Percentiles rank a stretch among this genome's conserved stretches.
Conservation (phyloP, 1,140 invertebrate genomes). For the Portunus trituberculatus region DNA sequence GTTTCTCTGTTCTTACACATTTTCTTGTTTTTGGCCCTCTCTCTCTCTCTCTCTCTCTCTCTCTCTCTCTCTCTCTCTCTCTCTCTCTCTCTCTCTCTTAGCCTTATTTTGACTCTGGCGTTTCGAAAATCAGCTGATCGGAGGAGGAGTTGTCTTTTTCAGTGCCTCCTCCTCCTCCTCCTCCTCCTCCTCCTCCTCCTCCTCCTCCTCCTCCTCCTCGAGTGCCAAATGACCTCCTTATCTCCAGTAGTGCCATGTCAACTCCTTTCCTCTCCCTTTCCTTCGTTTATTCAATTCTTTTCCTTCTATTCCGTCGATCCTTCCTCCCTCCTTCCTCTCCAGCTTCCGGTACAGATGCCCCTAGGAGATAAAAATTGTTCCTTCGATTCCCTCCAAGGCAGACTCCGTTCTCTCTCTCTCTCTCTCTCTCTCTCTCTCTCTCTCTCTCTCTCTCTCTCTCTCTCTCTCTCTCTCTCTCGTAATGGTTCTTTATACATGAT, state of each 20-base stretch:
- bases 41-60: conserved; percentile 30
- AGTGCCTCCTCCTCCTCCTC: background rate
- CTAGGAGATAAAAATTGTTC: conserved; percentile 46
- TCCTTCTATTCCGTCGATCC: conserved; percentile 63
- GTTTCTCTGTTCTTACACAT: background rate
- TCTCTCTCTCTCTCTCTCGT: too few relatives aligned
- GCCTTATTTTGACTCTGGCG: background rate
- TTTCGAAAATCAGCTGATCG: background rate
- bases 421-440: background rate
- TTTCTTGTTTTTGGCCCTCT: background rate
- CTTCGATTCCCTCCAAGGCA: conserved; percentile 25
- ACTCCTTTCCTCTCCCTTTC: conserved; percentile 58
- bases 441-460: conserved; percentile 28
- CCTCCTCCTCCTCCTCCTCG: background rate
- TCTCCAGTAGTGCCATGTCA: conserved; percentile 51
- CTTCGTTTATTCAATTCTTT: conserved; percentile 73
- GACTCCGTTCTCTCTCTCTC: background rate
- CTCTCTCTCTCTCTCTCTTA: conserved; percentile 52
- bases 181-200: background rate
- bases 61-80: conserved; percentile 35
- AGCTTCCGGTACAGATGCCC: conserved; percentile 58
- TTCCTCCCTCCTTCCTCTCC: conserved; percentile 68
- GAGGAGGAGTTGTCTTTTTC: background rate
- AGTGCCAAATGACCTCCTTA: background rate
- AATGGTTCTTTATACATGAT: too few relatives aligned